Percentiles rank a stretch among this genome's conserved stretches.
Conservation (phyloP, 2,888 invertebrate species). For the Morpho helenor region DNA sequence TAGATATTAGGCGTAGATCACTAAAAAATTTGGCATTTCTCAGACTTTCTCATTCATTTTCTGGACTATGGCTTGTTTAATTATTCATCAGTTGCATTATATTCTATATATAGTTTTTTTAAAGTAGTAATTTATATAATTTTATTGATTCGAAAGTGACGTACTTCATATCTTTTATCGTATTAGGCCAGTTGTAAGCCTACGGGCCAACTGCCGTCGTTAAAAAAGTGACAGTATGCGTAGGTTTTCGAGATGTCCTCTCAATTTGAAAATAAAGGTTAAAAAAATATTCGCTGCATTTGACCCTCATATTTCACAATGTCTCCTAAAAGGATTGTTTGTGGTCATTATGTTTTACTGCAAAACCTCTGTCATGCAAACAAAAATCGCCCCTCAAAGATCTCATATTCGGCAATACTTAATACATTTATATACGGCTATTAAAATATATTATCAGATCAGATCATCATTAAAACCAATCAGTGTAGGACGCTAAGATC, state of each 20-base stretch:
- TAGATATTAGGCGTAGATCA: no score
- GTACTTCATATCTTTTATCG: neutral
- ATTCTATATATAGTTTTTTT: no score
- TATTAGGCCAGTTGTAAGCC: no score
- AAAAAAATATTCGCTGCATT: slow-evolving; percentile 25
- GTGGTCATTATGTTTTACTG: slow-evolving; percentile 37
- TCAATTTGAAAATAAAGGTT: slow-evolving; percentile 43
- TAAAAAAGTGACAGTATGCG: neutral
- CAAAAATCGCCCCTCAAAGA: neutral
- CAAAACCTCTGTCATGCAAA: slow-evolving; percentile 25
- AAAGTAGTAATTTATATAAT: no score
- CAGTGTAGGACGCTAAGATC: neutral
- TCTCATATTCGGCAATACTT: neutral
- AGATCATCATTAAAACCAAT: neutral
- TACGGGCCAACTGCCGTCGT: neutral
- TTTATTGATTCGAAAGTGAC: no score
- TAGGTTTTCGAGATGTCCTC: slow-evolving; percentile 33
- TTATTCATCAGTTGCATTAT: no score
- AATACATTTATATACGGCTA: no score
- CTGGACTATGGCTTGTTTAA: no score
- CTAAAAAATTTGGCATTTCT: no score
- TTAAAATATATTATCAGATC: neutral
- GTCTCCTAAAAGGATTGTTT: slow-evolving; percentile 53
- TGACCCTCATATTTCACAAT: slow-evolving; percentile 65
- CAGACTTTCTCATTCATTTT: no score